Evolutionary conservation across 2,797 vertebrate genomes (phyloP), one percentile per base, ranked within the genome.

Genomic region (Tolypeutes matacus): DNA sequence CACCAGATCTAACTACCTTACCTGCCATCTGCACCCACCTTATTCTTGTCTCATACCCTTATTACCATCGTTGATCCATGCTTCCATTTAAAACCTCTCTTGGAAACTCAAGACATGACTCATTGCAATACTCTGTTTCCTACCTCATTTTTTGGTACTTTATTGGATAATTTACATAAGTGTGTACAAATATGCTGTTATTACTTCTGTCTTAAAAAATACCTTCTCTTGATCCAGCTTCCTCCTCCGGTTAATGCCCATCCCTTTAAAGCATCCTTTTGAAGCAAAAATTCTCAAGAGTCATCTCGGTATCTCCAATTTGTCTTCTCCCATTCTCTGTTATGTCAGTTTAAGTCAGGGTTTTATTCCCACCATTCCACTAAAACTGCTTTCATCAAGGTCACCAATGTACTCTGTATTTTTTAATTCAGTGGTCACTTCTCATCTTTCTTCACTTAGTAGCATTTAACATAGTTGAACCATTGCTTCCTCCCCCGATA

Each of bases 231-330:
- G 23, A 64, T 62, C 51, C 8, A 77, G 23, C n/a, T n/a, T 88
- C 4, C 67, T 85, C 12, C 76, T 1, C 60, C 27, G 76, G 13
- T 90, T 94, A 64, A 31, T 86, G 7, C 27, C 6, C 10, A 42
- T 96, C 78, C 18, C 58, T 92, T 92, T 70, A 15, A 93, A 93
- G 23, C 10, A 39, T 96, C 78, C 17, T 51, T 92, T 92, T 70
- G 23, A 91, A 93, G 29, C 64, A 91, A 14, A 95, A 49, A 53
- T 81, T 21, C 39, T 89, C 20, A 88, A 91, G 76, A 73, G 31
- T 42, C 20, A 77, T 87, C 15, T 86, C 60, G 51, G 5, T 92
- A 65, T 91, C 34, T 91, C 65, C 29, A 14, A 7, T 67, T 93
- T 86, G 10, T 89, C 62, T 72, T 96, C 21, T 67, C 36, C 3